A percentile compares a stretch with the other conserved stretches of the same genome.
These are phyloP conservation scores for Pilophorus perplexus DNA, from an alignment of 2,888 invertebrate genomes.

Conservation along the genomic window DNA sequence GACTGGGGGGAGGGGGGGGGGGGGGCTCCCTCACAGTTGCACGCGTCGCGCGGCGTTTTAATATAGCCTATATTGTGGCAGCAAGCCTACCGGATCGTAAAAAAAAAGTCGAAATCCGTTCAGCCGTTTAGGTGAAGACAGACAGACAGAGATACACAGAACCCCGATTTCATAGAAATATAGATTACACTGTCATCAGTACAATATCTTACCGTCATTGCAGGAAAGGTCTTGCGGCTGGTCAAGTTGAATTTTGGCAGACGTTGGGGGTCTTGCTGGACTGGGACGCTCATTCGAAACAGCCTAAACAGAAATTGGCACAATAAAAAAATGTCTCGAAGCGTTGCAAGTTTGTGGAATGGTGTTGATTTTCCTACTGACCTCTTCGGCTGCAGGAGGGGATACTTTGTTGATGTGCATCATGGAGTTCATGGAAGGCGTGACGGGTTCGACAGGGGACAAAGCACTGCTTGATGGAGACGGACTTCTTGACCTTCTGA, in stretches of 20 bases:
- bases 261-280: constrained; percentile 61
- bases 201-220: constrained; percentile 47
- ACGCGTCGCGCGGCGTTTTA: too few relatives aligned
- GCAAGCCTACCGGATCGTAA: too few relatives aligned
- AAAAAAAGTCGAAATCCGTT: too few relatives aligned
- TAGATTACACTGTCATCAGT: not conserved
- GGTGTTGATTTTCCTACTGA: too few relatives aligned
- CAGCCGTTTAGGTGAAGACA: too few relatives aligned
- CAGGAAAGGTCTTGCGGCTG: constrained; percentile 46
- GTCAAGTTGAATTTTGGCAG: constrained; percentile 43
- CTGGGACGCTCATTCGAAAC: constrained; percentile 63
- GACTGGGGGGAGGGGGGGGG: too few relatives aligned
- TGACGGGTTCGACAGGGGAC: constrained; percentile 41
- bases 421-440: constrained; percentile 42
- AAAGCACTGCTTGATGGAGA: constrained; percentile 40
- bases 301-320: constrained; percentile 50
- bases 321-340: not conserved
- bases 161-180: too few relatives aligned
- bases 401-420: constrained; percentile 58
- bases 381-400: constrained; percentile 65
- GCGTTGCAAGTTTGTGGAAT: not conserved
- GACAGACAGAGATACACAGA: too few relatives aligned
- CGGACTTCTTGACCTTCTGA: constrained; percentile 40
- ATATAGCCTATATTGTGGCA: too few relatives aligned
- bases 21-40: too few relatives aligned